Conservation (phyloP, 2,797 vertebrate genomes). For the Vireo griseus region DNA sequence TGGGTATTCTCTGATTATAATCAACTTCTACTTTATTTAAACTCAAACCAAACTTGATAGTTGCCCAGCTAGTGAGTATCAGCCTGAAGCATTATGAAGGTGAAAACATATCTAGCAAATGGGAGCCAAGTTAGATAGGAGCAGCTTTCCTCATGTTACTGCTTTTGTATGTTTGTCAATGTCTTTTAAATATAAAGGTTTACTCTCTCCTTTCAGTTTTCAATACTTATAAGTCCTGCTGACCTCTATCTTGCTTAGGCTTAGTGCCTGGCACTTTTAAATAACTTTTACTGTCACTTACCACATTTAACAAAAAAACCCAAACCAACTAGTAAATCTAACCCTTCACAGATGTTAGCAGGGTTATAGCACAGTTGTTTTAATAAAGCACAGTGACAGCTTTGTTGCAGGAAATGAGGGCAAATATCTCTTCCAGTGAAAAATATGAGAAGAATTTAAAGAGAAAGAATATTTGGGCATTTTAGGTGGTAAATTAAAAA, state of each 20-base stretch:
- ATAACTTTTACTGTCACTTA: neutral
- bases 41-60: neutral
- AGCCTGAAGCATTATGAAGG: neutral
- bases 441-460: constrained; percentile 46
- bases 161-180: neutral
- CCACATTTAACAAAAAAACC: neutral
- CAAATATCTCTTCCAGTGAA: constrained; percentile 15
- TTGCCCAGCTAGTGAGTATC: neutral
- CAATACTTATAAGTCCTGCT: neutral
- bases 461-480: neutral
- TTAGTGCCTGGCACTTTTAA: neutral
- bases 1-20: neutral
- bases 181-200: neutral
- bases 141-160: neutral
- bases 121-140: neutral
- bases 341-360: constrained; percentile 1
- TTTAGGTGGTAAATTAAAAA: neutral
- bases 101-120: neutral
- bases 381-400: neutral
- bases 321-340: neutral
- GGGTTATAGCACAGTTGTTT: neutral
- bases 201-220: neutral
- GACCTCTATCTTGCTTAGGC: neutral
- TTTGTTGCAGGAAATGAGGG: constrained; percentile 45
- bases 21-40: neutral